Conservation (phyloP, 2,888 invertebrate genomes). For the Digitonthophagus gazella region DNA sequence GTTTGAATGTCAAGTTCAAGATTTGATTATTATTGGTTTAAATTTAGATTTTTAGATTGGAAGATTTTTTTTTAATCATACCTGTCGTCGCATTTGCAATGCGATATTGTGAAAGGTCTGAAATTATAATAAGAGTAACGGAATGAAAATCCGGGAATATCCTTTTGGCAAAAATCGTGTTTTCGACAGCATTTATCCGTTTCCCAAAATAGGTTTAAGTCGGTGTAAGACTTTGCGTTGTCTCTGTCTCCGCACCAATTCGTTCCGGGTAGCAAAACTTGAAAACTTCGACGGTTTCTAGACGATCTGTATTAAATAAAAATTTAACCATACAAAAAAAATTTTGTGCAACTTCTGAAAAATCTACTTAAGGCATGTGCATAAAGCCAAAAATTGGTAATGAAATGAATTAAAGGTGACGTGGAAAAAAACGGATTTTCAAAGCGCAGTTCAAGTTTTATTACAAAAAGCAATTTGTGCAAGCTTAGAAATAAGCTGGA, state of each 20-base stretch:
- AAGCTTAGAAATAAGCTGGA: too few relatives aligned
- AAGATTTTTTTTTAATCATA: conserved; percentile 42
- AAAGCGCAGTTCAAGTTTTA: background rate
- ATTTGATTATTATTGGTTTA: background rate
- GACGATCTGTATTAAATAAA: conserved; percentile 9
- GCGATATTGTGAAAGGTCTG: conserved; percentile 70
- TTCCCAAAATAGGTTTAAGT: conserved; percentile 58
- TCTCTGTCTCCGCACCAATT: conserved; percentile 73
- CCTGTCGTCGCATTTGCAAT: conserved; percentile 78
- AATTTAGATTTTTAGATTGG: background rate
- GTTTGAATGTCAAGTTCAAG: background rate
- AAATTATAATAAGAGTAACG: conserved; percentile 67
- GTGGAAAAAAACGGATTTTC: background rate
- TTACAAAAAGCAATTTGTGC: too few relatives aligned
- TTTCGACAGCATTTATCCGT: conserved; percentile 72
- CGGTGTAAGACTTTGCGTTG: conserved; percentile 58
- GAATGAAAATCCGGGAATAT: conserved; percentile 60
- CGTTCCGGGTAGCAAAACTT: conserved; percentile 65
- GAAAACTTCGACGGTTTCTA: conserved; percentile 33
- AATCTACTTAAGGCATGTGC: background rate
- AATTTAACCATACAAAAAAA: background rate
- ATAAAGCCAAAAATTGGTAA: background rate
- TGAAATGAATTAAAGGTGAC: too few relatives aligned
- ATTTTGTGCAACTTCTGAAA: background rate
- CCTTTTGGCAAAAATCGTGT: conserved; percentile 69